phyloP scores from a whole-genome alignment of 2,888 invertebrate genomes.

The Drosophila diplacantha region DNA sequence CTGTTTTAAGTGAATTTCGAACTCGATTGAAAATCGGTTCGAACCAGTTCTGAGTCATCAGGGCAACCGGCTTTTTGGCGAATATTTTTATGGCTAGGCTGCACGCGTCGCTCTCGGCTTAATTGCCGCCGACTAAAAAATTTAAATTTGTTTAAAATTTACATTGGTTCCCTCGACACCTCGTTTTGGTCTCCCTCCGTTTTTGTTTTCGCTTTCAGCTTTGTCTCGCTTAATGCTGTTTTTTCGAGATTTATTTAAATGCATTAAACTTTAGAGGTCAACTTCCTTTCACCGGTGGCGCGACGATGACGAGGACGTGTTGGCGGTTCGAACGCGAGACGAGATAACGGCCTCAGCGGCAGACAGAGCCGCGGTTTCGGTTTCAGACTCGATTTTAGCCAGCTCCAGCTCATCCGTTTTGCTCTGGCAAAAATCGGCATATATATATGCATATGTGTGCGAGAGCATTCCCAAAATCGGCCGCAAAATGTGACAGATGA shows the following conservation, averaged over 20 bases:
- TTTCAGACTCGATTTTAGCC: slow-evolving; percentile 22
- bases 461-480: slow-evolving; percentile 50
- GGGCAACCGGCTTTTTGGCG: slow-evolving; percentile 40
- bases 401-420: slow-evolving; percentile 7
- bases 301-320: slow-evolving; percentile 37
- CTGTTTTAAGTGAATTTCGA: slow-evolving; percentile 5
- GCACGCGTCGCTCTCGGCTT: slow-evolving; percentile 64
- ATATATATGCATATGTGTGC: neutral
- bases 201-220: slow-evolving; percentile 65
- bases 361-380: slow-evolving; percentile 12
- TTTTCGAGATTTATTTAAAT: slow-evolving; percentile 70
- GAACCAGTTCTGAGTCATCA: slow-evolving; percentile 44
- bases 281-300: slow-evolving; percentile 73
- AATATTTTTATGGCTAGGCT: slow-evolving; percentile 61
- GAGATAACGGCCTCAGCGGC: slow-evolving; percentile 57
- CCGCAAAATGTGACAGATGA: slow-evolving; percentile 70
- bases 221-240: slow-evolving; percentile 56
- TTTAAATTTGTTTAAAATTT: slow-evolving; percentile 46
- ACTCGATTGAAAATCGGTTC: slow-evolving; percentile 30
- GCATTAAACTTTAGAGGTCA: slow-evolving; percentile 75
- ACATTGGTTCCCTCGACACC: slow-evolving; percentile 25
- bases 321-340: slow-evolving; percentile 40
- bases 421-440: slow-evolving; percentile 38
- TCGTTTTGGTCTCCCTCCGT: neutral
- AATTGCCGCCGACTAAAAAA: slow-evolving; percentile 65